Conservation (phyloP, 2,888 invertebrate species). For the Cerceris rybyensis region DNA sequence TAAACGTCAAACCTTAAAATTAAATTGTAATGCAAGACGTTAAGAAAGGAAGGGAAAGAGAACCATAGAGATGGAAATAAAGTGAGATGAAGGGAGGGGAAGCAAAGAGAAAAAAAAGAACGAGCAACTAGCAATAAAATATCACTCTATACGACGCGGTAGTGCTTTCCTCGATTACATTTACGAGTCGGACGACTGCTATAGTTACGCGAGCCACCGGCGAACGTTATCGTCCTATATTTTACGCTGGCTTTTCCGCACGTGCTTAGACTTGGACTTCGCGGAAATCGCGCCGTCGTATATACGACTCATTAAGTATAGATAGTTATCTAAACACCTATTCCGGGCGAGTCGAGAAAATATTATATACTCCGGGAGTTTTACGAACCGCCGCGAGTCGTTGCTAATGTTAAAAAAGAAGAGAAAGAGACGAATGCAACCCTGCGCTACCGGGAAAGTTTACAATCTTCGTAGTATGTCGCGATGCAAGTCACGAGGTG, state of each 20-base stretch:
- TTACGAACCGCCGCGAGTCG: slow-evolving; percentile 35
- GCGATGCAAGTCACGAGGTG: not conserved
- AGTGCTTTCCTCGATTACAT: slow-evolving; percentile 41
- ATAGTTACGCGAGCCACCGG: slow-evolving; percentile 39
- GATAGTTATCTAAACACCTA: slow-evolving; percentile 40
- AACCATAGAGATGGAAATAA: not conserved
- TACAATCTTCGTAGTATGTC: slow-evolving; percentile 21
- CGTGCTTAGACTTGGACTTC: slow-evolving; percentile 7
- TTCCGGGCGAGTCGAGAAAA: slow-evolving; percentile 17
- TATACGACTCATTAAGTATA: slow-evolving; percentile 42
- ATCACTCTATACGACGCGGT: slow-evolving; percentile 19
- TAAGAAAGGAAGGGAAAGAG: too few species aligned
- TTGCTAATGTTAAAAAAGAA: slow-evolving; percentile 30
- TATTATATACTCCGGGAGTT: slow-evolving; percentile 19
- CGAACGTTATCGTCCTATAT: slow-evolving; percentile 20
- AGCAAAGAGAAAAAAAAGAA: slow-evolving; percentile 4
- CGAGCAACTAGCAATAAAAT: slow-evolving; percentile 29
- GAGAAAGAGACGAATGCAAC: not conserved
- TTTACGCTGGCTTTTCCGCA: slow-evolving; percentile 48
- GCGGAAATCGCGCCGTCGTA: slow-evolving; percentile 37
- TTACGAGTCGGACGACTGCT: slow-evolving; percentile 38
- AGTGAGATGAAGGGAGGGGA: slow-evolving; percentile 6
- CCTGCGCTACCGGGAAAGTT: slow-evolving; percentile 24
- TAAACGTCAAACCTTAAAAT: too few species aligned
- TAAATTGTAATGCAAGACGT: too few species aligned